Conservation (phyloP, 2,797 vertebrate genomes). For the Bradypodion ventrale region DNA sequence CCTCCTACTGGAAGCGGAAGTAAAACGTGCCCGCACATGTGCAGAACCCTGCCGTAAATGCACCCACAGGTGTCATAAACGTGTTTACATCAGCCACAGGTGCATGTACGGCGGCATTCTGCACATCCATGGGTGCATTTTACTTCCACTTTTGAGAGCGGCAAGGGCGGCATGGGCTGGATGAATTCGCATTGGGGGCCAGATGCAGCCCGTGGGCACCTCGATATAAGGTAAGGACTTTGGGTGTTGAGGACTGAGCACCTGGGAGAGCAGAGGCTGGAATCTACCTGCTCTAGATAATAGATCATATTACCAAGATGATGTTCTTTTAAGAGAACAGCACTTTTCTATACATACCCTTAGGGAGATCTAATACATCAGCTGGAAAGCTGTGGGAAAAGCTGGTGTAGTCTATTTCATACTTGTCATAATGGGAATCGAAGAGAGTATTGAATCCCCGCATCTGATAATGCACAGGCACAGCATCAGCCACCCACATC, state of each 20-base stretch:
- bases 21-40: too few relatives aligned
- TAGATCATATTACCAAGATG: not conserved
- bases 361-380: constrained; percentile 71
- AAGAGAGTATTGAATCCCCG: constrained; percentile 81
- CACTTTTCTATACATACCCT: constrained; percentile 54
- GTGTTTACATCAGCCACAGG: too few relatives aligned
- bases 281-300: not conserved
- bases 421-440: constrained; percentile 85
- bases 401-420: constrained; percentile 79
- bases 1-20: too few relatives aligned
- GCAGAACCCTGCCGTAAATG: too few relatives aligned
- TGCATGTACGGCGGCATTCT: too few relatives aligned
- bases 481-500: constrained; percentile 74
- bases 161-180: too few relatives aligned
- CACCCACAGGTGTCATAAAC: too few relatives aligned
- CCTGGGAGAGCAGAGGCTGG: not conserved
- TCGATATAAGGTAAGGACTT: too few relatives aligned
- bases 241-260: not conserved
- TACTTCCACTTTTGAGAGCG: too few relatives aligned
- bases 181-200: too few relatives aligned
- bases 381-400: constrained; percentile 67
- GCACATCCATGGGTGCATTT: too few relatives aligned
- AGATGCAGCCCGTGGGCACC: too few relatives aligned
- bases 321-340: rapidly evolving
- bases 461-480: constrained; percentile 81